phyloP scores from a whole-genome alignment of 92 coral and sea anemone genomes.

The Epizoanthus illoricatus region DNA sequence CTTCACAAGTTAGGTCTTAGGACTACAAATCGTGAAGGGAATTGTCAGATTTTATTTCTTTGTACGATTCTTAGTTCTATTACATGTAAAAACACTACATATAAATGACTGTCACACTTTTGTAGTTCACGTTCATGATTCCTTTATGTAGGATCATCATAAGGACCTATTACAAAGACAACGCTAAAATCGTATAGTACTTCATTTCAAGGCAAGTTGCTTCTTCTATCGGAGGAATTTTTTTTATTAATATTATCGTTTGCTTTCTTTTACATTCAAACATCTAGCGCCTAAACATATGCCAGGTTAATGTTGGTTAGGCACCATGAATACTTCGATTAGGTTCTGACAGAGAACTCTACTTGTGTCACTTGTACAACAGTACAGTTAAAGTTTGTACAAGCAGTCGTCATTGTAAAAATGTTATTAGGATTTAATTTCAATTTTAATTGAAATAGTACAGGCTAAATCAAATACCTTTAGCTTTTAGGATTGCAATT shows the following conservation, averaged over 20 bases:
- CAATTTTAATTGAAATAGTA: slow-evolving; percentile 37
- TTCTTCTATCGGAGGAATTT: no score
- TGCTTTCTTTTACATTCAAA: not conserved
- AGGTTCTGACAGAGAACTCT: not conserved
- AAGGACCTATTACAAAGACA: slow-evolving; percentile 11
- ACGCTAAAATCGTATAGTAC: not conserved
- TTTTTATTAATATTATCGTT: not conserved
- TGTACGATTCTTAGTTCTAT: slow-evolving; percentile 1
- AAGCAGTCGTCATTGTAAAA: slow-evolving; percentile 9
- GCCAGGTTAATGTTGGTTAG: not conserved
- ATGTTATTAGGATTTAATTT: slow-evolving; percentile 36
- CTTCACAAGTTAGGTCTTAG: no score
- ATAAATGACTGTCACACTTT: slow-evolving; percentile 8
- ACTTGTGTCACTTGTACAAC: slow-evolving; percentile 19
- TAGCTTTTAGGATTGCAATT: not conserved
- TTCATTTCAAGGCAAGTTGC: no score
- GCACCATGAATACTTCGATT: slow-evolving; percentile 21
- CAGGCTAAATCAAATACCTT: not conserved
- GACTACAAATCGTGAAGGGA: not conserved
- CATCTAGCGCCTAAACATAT: not conserved
- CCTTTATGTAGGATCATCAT: not conserved
- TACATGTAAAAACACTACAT: slow-evolving; percentile 1
- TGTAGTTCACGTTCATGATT: not conserved
- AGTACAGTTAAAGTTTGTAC: slow-evolving; percentile 30
- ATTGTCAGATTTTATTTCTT: slow-evolving; percentile 2